Percentiles rank a stretch among this genome's conserved stretches.
Conservation (phyloP, 2,888 invertebrate genomes). For the Conus canariensis region DNA sequence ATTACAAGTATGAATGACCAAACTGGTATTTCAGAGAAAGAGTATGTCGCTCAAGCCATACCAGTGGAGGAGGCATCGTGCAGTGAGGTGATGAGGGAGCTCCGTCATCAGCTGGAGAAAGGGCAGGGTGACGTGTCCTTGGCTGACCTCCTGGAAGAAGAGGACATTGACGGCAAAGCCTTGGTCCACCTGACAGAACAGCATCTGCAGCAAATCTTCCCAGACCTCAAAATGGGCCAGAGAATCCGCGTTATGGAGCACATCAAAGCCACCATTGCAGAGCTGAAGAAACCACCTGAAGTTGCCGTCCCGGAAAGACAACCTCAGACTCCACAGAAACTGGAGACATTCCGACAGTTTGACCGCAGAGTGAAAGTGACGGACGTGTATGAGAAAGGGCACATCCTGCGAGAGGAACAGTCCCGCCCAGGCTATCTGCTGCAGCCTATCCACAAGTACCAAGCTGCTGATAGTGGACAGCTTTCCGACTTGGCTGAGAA, state of each 20-base stretch:
- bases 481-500: not conserved
- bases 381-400: conserved; percentile 35
- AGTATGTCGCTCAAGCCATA: not conserved
- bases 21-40: not conserved
- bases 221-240: conserved; percentile 34
- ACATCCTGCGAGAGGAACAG: conserved; percentile 30
- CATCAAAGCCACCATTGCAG: conserved; percentile 18
- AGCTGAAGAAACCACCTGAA: conserved; percentile 13
- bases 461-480: not conserved
- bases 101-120: conserved; percentile 35
- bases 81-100: not conserved
- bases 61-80: conserved; percentile 11
- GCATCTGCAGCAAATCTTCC: conserved; percentile 33
- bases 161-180: conserved; percentile 41
- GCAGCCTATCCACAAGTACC: conserved; percentile 36
- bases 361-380: conserved; percentile 1
- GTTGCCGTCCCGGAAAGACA: not conserved
- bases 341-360: conserved; percentile 33
- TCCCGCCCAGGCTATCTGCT: conserved; percentile 23
- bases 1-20: too few relatives aligned
- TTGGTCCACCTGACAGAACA: conserved; percentile 39
- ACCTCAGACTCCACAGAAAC: not conserved
- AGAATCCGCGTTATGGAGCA: conserved; percentile 29
- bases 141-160: conserved; percentile 37
- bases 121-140: conserved; percentile 15